phyloP scores from a whole-genome alignment of 2,113 vertebrate species.

The Athene cunicularia region DNA sequence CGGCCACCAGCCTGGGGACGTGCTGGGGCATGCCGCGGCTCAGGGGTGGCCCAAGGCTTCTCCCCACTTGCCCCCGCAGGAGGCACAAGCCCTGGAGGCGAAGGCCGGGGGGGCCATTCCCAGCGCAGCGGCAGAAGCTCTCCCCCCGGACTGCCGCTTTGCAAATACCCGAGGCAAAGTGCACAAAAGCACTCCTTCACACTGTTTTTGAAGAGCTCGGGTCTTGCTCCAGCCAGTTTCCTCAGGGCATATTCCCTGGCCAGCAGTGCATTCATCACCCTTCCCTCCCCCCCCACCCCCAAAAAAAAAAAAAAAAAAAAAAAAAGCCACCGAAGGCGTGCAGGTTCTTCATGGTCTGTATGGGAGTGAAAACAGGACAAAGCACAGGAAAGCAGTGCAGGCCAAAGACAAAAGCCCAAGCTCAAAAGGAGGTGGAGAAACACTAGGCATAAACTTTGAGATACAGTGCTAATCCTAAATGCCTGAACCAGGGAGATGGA shows the following conservation, averaged over 20 bases:
- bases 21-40: not conserved
- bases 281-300: accelerated
- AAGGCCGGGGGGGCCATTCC: accelerated
- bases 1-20: accelerated
- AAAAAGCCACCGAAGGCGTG: not conserved
- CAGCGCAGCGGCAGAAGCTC: not conserved
- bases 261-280: not conserved
- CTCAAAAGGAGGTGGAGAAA: not conserved
- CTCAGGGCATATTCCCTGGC: not conserved
- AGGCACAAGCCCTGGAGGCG: not conserved
- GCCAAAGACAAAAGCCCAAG: not conserved
- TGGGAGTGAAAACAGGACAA: not conserved
- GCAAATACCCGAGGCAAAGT: not conserved
- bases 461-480: not conserved
- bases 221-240: not conserved
- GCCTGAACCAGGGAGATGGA: not conserved
- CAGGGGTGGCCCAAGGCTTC: not conserved
- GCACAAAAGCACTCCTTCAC: not conserved
- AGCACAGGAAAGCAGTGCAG: not conserved
- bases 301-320: too few relatives aligned
- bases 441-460: not conserved
- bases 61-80: accelerated
- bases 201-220: not conserved
- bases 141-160: not conserved
- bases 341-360: not conserved